Evolutionary conservation across 2,113 vertebrate species (phyloP).

Genomic region (Phoxinus phoxinus): DNA sequence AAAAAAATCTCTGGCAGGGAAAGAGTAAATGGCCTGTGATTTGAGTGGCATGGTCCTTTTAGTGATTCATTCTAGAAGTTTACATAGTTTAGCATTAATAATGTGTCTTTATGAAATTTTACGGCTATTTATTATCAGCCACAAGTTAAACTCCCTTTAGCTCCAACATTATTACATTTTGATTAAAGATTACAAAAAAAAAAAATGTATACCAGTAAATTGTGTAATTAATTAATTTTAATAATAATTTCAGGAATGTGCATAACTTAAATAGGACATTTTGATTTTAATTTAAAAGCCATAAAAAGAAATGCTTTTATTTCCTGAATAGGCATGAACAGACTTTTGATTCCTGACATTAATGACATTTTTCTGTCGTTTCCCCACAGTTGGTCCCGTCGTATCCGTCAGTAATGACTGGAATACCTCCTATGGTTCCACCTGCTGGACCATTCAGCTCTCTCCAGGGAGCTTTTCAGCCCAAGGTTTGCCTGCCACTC

Average conservation of each 20-base stretch:
- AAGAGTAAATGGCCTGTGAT: not conserved
- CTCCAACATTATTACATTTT: too few relatives aligned
- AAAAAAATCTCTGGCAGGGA: too few relatives aligned
- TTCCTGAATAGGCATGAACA: conserved; percentile 9
- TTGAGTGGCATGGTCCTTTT: not conserved
- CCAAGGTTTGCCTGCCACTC: conserved; percentile 76
- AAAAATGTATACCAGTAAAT: too few relatives aligned
- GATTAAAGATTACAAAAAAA: too few relatives aligned
- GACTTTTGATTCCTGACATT: conserved; percentile 11
- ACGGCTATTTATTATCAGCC: too few relatives aligned
- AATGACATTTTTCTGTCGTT: conserved; percentile 31
- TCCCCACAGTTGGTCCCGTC: conserved; percentile 81
- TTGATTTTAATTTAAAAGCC: not conserved
- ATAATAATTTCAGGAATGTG: not conserved
- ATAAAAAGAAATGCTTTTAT: not conserved
- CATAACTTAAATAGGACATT: not conserved
- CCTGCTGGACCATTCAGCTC: conserved; percentile 85
- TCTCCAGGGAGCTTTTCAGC: conserved; percentile 84
- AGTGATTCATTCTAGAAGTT: not conserved
- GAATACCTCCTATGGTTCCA: conserved; percentile 83
- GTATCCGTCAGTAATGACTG: conserved; percentile 79
- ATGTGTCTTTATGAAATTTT: too few relatives aligned
- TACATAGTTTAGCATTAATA: too few relatives aligned
- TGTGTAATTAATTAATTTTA: too few relatives aligned
- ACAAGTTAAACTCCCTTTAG: too few relatives aligned